A percentile compares a stretch with the other conserved stretches of the same genome.
These are phyloP conservation scores for Cephalopterus ornatus DNA, from an alignment of 2,113 vertebrate genomes.

Conservation along the genomic window DNA sequence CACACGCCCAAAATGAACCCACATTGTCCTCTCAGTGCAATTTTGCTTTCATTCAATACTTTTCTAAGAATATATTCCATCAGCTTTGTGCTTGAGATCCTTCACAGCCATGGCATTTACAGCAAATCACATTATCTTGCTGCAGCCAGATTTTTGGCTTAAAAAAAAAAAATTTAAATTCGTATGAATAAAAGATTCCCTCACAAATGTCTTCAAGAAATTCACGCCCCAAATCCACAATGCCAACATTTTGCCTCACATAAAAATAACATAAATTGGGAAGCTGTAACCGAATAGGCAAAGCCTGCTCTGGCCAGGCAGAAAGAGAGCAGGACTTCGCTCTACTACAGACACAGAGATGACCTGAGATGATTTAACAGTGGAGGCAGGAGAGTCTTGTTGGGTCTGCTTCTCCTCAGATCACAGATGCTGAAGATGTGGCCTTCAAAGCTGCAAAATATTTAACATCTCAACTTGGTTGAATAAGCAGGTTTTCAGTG, in stretches of 20 bases:
- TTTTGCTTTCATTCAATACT: not conserved
- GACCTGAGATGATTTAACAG: not conserved
- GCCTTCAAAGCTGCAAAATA: not conserved
- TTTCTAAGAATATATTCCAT: not conserved
- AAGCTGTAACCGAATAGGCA: not conserved
- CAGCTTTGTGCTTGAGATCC: slow-evolving; percentile 7
- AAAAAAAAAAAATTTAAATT: not conserved
- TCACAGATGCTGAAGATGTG: not conserved
- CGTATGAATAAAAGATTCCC: slow-evolving; percentile 41
- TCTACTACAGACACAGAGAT: not conserved
- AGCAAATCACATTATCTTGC: slow-evolving; percentile 25
- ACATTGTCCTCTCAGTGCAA: not conserved
- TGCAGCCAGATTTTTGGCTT: slow-evolving; percentile 34
- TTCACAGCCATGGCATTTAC: slow-evolving; percentile 18
- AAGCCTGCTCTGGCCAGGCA: not conserved
- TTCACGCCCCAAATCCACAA: not conserved
- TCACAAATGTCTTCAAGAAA: slow-evolving; percentile 29
- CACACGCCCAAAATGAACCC: not conserved
- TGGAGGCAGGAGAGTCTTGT: not conserved
- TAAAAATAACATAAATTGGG: not conserved
- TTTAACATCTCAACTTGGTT: not conserved
- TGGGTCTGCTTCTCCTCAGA: not conserved
- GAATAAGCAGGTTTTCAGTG: not conserved
- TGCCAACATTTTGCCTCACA: slow-evolving; percentile 5
- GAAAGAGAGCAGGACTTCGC: not conserved